Evolutionary conservation across 2,797 vertebrate genomes (phyloP), one percentile per base, ranked within the genome.

Genomic region (Tapera naevia): DNA sequence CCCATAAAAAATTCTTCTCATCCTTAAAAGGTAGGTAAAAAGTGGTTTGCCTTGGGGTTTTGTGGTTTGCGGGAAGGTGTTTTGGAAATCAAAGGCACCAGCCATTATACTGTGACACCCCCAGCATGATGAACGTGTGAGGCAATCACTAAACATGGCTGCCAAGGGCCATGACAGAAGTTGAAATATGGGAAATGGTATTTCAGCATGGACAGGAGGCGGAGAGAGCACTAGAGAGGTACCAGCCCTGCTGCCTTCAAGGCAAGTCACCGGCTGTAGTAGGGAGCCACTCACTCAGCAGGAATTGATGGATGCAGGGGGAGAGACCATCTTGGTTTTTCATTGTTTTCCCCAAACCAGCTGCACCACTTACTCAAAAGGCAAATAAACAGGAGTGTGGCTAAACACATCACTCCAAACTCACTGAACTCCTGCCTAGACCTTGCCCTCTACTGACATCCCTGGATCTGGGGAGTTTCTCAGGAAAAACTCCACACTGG

Each of bases 361-460:
- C 81, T 86, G 46, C 91, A 95, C 67, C 82, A 48, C 84, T 94
- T 73, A 39, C 79, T 93, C n/a, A 75, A 78, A 94, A 86, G 60
- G 71, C 86, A 81, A 96, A 94, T 65, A 93, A 96, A 88, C 86
- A 71, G 91, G 27, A 94, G 69, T 81, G 95, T n/a, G 4, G 33
- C 83, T 94, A 56, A 96, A 95, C 84, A 76, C 92, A 92, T 84
- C 71, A 30, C 79, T 88, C 41, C 78, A 83, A 84, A 30, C 71
- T 69, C 9, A 11, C 89, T 27, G 86, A 94, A 80, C 76, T 91
- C 54, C 70, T 80, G 75, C 41, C 0, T 3, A 92, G 87, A 65
- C 54, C 32, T 25, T n/a, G n/a, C 56, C 18, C 58, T 94, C 86
- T 33, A 3, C 87, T 79, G 89, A 84, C 88, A 88, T 71, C 60